Percentiles rank a stretch among this genome's conserved stretches.
Conservation (phyloP, 2,888 invertebrate species). For the Pilophorus perplexus region DNA sequence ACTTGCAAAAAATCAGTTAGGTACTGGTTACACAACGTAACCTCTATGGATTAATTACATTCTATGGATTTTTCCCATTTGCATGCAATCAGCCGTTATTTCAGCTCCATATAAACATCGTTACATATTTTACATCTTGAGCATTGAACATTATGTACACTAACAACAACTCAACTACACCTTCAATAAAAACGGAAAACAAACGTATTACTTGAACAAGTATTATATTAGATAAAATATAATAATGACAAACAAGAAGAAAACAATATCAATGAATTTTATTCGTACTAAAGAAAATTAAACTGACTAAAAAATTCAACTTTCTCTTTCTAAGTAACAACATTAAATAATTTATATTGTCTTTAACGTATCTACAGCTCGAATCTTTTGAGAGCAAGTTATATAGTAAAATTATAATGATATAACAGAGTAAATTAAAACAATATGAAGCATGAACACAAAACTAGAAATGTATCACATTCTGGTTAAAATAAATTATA, state of each 20-base stretch:
- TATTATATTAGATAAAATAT: slow-evolving; percentile 32
- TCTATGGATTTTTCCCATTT: background rate
- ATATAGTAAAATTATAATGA: slow-evolving; percentile 45
- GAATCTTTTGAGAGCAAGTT: slow-evolving; percentile 43
- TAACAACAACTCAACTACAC: slow-evolving; percentile 37
- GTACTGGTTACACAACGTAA: no score
- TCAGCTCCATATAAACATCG: slow-evolving; percentile 34
- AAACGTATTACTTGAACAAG: slow-evolving; percentile 24
- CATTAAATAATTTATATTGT: slow-evolving; percentile 47
- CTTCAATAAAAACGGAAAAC: slow-evolving; percentile 33
- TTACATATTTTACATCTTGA: slow-evolving; percentile 39
- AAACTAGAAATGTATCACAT: slow-evolving; percentile 49
- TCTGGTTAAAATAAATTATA: slow-evolving; percentile 49
- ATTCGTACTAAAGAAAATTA: slow-evolving; percentile 36
- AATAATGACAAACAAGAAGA: slow-evolving; percentile 22
- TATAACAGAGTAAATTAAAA: slow-evolving; percentile 47
- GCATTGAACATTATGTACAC: slow-evolving; percentile 41
- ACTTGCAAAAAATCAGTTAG: slow-evolving; percentile 7
- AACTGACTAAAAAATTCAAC: slow-evolving; percentile 39
- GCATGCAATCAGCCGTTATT: slow-evolving; percentile 31
- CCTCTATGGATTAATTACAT: slow-evolving; percentile 16
- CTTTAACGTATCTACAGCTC: slow-evolving; percentile 47
- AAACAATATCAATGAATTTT: slow-evolving; percentile 31
- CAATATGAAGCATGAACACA: slow-evolving; percentile 47
- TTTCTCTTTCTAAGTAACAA: slow-evolving; percentile 42